Evolutionary conservation across 2,113 vertebrate genomes (phyloP).

Genomic region (Hucho hucho): DNA sequence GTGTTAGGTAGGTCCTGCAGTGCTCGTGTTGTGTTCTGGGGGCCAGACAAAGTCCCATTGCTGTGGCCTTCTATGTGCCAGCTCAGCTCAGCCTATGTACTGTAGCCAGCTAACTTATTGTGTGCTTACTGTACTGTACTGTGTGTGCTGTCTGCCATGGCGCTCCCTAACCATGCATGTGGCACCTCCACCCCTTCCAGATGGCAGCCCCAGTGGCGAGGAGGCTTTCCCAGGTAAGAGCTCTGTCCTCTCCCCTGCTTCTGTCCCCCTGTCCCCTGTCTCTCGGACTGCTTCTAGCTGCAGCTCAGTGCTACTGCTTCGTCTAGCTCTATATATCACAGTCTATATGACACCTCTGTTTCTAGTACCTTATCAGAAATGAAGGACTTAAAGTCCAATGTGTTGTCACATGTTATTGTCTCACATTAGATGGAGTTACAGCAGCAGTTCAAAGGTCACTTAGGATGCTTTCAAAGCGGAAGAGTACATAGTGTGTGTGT

Average conservation of each 20-base stretch:
- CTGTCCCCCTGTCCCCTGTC: slow-evolving; percentile 23
- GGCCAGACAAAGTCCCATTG: too few species aligned
- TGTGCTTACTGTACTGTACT: slow-evolving; percentile 9
- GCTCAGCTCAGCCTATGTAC: too few species aligned
- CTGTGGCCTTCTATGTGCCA: neutral
- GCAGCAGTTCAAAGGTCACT: neutral
- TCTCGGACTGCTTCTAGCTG: slow-evolving; percentile 3
- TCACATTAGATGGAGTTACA: neutral
- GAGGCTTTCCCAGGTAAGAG: slow-evolving; percentile 93
- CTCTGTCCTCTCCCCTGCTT: slow-evolving; percentile 61
- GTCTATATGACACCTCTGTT: neutral
- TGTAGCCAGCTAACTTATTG: neutral
- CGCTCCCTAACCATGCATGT: slow-evolving; percentile 89
- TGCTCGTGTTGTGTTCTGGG: neutral
- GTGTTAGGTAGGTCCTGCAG: neutral
- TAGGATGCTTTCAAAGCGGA: neutral
- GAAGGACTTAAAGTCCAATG: neutral
- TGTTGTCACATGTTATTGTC: neutral
- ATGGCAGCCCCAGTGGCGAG: slow-evolving; percentile 86
- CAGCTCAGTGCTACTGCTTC: neutral
- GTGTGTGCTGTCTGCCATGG: slow-evolving; percentile 68
- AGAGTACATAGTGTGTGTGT: neutral
- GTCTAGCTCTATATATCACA: neutral
- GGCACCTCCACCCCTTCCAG: slow-evolving; percentile 89
- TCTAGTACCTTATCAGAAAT: neutral